Evolutionary conservation across 2,888 invertebrate genomes (phyloP), one percentile per base, ranked within the genome.

Genomic region (Xylophagus ater): DNA sequence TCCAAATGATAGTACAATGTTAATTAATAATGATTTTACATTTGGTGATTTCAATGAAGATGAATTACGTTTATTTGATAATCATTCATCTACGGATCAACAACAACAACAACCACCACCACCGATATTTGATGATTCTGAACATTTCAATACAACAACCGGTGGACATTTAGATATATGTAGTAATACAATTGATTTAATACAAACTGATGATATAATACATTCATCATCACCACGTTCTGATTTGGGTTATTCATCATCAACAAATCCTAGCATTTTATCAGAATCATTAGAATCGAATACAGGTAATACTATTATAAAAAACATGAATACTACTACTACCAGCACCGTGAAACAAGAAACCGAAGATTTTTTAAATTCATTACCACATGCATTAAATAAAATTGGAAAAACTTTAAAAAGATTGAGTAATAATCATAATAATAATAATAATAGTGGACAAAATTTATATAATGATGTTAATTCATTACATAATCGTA

Each of bases 1-100:
- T 54, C 58, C 42, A 46, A 39, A 66, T 20, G 56, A 49, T 34
- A 53, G 55, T 38, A 58, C 60, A 39, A 64, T 66, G 49, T 69
- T 69, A 48, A 71, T 71, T 47, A 73, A 79, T 62, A 72, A 73
- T 55, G 79, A 77, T 53, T 73, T 86, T 41, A 84, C 83, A 24
- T 88, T 88, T 46, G 65, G 65, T 5, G 65, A 65, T 42, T 65
- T 64, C 26, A 62, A 65, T 44, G 64, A 64, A 48, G 63, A 64
- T 20, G 64, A 65, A 41, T 43, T 65, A 20, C 58, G 57, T 41
- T 50, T 64, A 19, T 62, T 43, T 25, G 45, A 44, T 14, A 37
- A 39, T 25, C 34, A 38, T 13, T 14, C 29, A 41, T 23, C 25
- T 40, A 12, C 38, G 20, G 17, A n/a, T n/a, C n/a, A n/a, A n/a